Conservation (phyloP, 1,140 invertebrate genomes). For the Idris sp. region DNA sequence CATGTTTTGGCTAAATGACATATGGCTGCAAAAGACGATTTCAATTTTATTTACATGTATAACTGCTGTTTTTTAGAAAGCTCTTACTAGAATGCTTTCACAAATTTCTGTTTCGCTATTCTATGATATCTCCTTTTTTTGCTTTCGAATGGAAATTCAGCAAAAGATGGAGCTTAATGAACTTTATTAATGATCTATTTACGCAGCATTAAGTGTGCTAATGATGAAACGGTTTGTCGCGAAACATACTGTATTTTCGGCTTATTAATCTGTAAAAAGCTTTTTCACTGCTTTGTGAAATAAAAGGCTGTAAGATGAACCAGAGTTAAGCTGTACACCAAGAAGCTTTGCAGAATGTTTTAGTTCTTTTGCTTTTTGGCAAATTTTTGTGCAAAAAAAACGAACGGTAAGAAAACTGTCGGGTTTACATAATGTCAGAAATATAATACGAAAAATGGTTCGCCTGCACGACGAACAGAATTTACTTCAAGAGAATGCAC, state of each 20-base stretch:
- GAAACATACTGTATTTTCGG: too few relatives aligned
- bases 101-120: too few relatives aligned
- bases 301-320: conserved; percentile 7
- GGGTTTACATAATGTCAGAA: conserved; percentile 13
- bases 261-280: conserved; percentile 1
- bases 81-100: too few relatives aligned
- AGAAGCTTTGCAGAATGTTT: conserved; percentile 7
- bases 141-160: too few relatives aligned
- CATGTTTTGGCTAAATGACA: too few relatives aligned
- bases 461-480: neutral
- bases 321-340: conserved; percentile 1
- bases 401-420: neutral
- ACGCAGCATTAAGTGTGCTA: neutral
- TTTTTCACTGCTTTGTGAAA: conserved; percentile 7
- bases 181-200: too few relatives aligned
- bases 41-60: too few relatives aligned
- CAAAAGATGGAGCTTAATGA: too few relatives aligned
- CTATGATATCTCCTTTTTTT: too few relatives aligned
- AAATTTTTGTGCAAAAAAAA: conserved; percentile 9
- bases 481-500: conserved; percentile 3
- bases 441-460: conserved; percentile 13
- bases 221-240: too few relatives aligned
- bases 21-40: too few relatives aligned
- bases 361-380: neutral
- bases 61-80: too few relatives aligned